Evolutionary conservation across 2,888 invertebrate species (phyloP), one percentile per base, ranked within the genome.

Genomic region (Linnaemya vulpina): DNA sequence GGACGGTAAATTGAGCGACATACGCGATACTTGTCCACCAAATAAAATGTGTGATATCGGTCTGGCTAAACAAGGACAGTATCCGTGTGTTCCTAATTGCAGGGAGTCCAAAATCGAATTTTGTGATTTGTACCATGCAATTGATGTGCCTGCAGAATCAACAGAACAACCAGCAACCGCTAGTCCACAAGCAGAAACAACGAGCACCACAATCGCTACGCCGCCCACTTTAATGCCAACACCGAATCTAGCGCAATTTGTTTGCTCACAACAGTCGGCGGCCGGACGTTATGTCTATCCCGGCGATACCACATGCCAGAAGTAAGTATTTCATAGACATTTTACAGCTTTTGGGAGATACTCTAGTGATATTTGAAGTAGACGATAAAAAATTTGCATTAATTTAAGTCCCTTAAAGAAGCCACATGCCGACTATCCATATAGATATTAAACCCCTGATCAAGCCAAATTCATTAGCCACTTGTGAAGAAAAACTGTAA

Each of bases 231-330:
- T 83, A 4, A 20, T 75, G 1, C 63, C 86, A 0, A 79, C 86
- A 25, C 2, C 65, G 43, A 79, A 60, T 51, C 62, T 86, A 25
- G 22, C 22, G 5, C 17, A 60, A 49, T 43, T 63, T 1, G 22
- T 87, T 25, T 63, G 86, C 65, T 74, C 83, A 1, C 25, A 4
- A 55, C 62, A 68, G 51, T 1, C 49, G 0, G 25, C 35, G 11
- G 25, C 74, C 0, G 91, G 90, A 20, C 89, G 87, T 38, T 89
- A 83, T 86, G 86, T 89, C 25, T 70, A 87, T 49, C 84, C 88
- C 0, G 87, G 86, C 43, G 90, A 90, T n/a, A 88, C 86, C 0
- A 86, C 43, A 0, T 91, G 91, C 76, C 88, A 81, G 0, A 88
- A 76, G 90, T 91, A 78, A 78, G 84, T 78, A 17, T 11, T 65